Evolutionary conservation across 2,888 invertebrate species (phyloP), one percentile per base, ranked within the genome.

Genomic region (Oligia fasciuncula): DNA sequence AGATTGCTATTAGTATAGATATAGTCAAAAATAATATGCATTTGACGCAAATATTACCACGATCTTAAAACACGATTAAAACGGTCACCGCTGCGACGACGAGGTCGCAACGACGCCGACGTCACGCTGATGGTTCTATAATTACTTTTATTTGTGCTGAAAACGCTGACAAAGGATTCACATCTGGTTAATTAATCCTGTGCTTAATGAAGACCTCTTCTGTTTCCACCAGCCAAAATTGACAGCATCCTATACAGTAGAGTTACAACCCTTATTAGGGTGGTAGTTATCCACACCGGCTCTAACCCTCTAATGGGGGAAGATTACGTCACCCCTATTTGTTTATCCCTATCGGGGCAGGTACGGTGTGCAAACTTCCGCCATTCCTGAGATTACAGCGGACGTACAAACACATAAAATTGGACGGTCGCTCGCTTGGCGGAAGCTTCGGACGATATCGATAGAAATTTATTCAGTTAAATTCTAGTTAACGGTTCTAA

Each of bases 331-430:
- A 60, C 19, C 57, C 74, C 60, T 73, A 57, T 80, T 80, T 85
- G 83, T 80, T 84, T 76, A 80, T 62, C 62, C 65, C 70, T 71
- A 57, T 74, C 49, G 67, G 69, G 67, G 63, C 68, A 85, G 81
- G 81, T 80, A 63, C 60, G 69, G 63, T 63, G 73, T 19, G 67
- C 54, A 65, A 85, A 76, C 75, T 83, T 75, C 81, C 76, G 40
- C 69, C 70, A 46, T 83, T 80, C 54, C 62, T 66, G 49, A 73
- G 81, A 85, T 76, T 80, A 85, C 71, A 51, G 60, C 51, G 81
- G 68, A 66, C 49, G 70, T 54, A 76, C 69, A 73, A 80, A 73
- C 65, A 84, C 71, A 81, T 81, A 85, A 85, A 81, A 76, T 43
- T n/a, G 68, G 68, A 62, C 60, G 68, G 57, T 66, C 29, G 43